Conservation (phyloP, 2,113 vertebrate genomes). For the Opisthocomus hoazin region DNA sequence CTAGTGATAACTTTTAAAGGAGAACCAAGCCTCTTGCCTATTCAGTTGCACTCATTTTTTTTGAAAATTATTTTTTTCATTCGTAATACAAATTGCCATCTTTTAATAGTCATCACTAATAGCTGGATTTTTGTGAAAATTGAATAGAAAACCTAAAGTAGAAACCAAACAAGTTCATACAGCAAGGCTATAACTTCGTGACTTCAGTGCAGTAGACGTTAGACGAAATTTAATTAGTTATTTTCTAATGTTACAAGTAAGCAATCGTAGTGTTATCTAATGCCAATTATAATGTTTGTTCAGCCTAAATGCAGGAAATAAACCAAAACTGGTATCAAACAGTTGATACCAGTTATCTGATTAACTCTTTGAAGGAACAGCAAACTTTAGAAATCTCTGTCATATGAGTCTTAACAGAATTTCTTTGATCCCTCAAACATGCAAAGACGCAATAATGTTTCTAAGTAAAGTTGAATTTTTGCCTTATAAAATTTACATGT, state of each 20-base stretch:
- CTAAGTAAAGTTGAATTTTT: neutral
- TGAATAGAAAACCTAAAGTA: neutral
- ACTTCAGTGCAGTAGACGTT: neutral
- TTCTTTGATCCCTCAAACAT: neutral
- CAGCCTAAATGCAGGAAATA: neutral
- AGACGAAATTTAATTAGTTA: neutral
- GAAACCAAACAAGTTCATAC: neutral
- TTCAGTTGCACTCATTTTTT: neutral
- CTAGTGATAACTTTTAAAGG: neutral
- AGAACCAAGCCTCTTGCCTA: neutral
- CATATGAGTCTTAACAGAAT: neutral
- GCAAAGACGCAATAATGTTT: neutral
- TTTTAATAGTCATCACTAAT: neutral
- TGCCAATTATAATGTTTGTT: neutral
- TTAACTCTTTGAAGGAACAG: neutral
- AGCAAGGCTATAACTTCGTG: neutral
- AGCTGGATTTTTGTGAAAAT: neutral
- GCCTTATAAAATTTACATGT: neutral
- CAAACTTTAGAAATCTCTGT: neutral
- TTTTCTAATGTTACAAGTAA: neutral
- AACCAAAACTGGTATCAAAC: neutral
- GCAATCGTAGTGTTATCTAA: neutral
- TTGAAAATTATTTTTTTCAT: neutral
- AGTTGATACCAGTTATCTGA: no score
- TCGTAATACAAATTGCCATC: neutral